Evolutionary conservation across 2,797 vertebrate species (phyloP).

Genomic region (Galago senegalensis): DNA sequence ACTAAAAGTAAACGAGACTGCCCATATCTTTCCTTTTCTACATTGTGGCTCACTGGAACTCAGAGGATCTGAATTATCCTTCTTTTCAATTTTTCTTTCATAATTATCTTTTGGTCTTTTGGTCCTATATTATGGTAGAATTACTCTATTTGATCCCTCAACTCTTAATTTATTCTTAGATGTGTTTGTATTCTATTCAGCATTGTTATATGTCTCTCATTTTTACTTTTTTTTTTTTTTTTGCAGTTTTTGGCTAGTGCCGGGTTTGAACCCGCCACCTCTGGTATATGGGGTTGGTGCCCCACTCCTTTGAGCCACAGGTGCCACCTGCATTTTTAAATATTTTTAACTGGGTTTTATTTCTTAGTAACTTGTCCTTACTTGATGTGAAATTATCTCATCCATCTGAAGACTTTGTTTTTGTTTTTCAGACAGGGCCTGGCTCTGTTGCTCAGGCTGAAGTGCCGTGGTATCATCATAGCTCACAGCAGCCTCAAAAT

Average conservation of each 20-base stretch:
- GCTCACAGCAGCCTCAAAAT: not conserved
- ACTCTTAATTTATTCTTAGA: not conserved
- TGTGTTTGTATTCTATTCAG: not conserved
- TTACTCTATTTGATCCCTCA: not conserved
- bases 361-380: not conserved
- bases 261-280: too few relatives aligned
- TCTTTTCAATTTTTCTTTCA: not conserved
- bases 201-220: not conserved
- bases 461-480: not conserved
- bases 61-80: not conserved
- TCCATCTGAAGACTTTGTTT: not conserved
- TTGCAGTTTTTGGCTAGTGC: not conserved
- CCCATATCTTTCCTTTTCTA: not conserved
- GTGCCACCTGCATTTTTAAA: not conserved
- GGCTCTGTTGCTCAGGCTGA: not conserved
- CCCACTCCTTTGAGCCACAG: too few relatives aligned
- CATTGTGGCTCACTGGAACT: not conserved
- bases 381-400: not conserved
- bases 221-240: not conserved
- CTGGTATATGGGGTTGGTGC: too few relatives aligned
- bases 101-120: not conserved
- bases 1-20: not conserved
- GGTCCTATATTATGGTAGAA: not conserved
- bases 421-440: not conserved
- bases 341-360: not conserved